These are phyloP conservation scores for Mythimna impura DNA, from an alignment of 2,888 invertebrate genomes.

Conservation along the genomic window DNA sequence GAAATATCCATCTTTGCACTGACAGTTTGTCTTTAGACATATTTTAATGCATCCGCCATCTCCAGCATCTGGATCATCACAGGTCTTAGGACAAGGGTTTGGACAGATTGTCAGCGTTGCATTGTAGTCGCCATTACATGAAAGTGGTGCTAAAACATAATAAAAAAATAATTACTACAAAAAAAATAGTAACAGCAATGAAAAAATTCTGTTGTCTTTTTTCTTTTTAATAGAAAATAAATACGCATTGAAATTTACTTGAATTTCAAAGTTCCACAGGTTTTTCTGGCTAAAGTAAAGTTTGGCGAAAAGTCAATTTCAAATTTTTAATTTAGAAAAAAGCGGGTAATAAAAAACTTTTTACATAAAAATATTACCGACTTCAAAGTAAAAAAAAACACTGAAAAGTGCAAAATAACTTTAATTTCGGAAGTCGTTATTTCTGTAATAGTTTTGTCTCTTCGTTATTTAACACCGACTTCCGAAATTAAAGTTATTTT, in stretches of 20 bases:
- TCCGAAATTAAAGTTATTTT: too few species aligned
- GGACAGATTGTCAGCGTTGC: conserved; percentile 57
- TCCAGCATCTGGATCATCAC: conserved; percentile 49
- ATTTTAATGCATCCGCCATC: conserved; percentile 31
- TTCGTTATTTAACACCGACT: too few species aligned
- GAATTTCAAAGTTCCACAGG: background rate
- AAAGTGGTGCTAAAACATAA: conserved; percentile 16
- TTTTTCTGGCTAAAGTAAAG: background rate
- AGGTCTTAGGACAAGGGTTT: conserved; percentile 64
- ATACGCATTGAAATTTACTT: background rate
- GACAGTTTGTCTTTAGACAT: conserved; percentile 64
- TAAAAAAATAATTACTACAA: background rate
- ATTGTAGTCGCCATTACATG: conserved; percentile 31
- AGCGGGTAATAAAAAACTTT: too few species aligned
- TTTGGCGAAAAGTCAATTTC: background rate
- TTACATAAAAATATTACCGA: too few species aligned
- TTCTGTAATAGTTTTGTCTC: too few species aligned
- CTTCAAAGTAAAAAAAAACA: too few species aligned
- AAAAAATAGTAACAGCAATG: background rate
- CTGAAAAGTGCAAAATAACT: too few species aligned
- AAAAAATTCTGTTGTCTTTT: background rate
- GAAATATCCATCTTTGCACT: conserved; percentile 57
- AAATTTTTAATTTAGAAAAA: background rate
- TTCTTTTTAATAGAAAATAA: background rate
- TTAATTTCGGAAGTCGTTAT: too few species aligned